Conservation (phyloP, 64 coral and sea anemone genomes). For the Pocillopora damicornis region DNA sequence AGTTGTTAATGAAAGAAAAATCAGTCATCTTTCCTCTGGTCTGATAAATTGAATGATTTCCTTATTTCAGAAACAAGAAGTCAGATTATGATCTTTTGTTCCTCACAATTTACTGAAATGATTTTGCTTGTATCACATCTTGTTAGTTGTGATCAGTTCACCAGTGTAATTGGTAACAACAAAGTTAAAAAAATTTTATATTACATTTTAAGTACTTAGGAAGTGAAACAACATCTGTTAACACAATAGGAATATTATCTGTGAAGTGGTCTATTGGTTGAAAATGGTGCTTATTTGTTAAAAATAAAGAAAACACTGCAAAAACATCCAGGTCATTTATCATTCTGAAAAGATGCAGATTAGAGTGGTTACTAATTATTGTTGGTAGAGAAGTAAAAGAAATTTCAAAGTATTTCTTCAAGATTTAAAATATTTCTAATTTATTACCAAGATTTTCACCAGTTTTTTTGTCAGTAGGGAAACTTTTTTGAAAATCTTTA, state of each 20-base stretch:
- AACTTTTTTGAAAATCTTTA: too few relatives aligned
- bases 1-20: background rate
- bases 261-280: background rate
- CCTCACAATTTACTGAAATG: background rate
- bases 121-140: background rate
- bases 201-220: background rate
- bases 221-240: background rate
- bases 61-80: background rate
- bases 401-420: too few relatives aligned
- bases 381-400: too few relatives aligned
- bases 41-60: background rate
- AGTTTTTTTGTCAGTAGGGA: too few relatives aligned
- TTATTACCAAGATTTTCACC: too few relatives aligned
- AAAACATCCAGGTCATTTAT: too few relatives aligned
- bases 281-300: background rate
- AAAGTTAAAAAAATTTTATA: background rate
- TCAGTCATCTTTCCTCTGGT: background rate
- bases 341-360: too few relatives aligned
- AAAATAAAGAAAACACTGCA: too few relatives aligned
- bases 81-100: background rate
- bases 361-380: too few relatives aligned
- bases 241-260: background rate
- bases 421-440: too few relatives aligned
- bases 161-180: background rate
- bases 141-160: background rate